Evolutionary conservation across 2,113 vertebrate genomes (phyloP).

Genomic region (Prunella fulvescens): DNA sequence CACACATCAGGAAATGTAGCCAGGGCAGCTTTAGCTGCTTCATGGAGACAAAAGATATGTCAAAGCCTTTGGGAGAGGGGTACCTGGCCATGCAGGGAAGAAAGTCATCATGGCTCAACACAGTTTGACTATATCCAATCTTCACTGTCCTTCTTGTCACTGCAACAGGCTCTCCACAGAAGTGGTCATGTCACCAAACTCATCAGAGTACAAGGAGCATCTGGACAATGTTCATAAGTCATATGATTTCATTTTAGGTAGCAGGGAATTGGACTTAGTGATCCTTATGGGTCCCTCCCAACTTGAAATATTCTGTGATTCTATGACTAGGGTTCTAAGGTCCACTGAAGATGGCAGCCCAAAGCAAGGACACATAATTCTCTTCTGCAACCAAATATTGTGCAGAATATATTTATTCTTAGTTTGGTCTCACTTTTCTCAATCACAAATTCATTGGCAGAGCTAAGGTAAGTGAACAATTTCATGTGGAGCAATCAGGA

Average conservation of each 20-base stretch:
- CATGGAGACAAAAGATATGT: not conserved
- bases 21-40: not conserved
- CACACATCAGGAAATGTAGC: not conserved
- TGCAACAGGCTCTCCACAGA: not conserved
- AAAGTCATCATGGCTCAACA: not conserved
- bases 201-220: not conserved
- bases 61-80: not conserved
- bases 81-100: not conserved
- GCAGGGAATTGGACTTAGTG: not conserved
- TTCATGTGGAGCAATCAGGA: not conserved
- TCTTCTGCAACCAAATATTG: not conserved
- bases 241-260: not conserved
- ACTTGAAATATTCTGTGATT: not conserved
- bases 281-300: not conserved
- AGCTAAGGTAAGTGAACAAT: not conserved
- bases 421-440: not conserved
- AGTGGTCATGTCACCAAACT: not conserved
- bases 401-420: not conserved
- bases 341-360: not conserved
- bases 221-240: not conserved
- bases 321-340: not conserved
- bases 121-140: not conserved
- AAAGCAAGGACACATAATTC: not conserved
- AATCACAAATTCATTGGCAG: not conserved
- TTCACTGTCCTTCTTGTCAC: not conserved